A percentile compares a stretch with the other conserved stretches of the same genome.
phyloP scores from a whole-genome alignment of 2,113 vertebrate genomes.

The Lanius ludovicianus region DNA sequence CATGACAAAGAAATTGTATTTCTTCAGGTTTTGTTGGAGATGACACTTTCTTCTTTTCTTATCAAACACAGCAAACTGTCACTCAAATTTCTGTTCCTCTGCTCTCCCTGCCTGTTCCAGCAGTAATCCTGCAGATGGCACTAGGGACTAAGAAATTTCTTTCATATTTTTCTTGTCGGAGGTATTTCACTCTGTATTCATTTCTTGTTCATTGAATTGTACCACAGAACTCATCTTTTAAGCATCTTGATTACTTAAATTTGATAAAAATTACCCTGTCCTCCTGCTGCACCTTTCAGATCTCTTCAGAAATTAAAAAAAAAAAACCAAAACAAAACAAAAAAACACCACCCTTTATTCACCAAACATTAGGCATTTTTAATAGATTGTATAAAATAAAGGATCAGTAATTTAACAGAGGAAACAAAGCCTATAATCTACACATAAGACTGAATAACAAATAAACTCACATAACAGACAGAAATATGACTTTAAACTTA shows the following conservation, averaged over 20 bases:
- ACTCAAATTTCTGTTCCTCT: background rate
- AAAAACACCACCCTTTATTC: background rate
- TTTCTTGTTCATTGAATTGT: background rate
- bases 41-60: background rate
- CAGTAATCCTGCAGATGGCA: constrained; percentile 34
- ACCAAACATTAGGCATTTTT: background rate
- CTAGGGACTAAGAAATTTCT: background rate
- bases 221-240: background rate
- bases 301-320: background rate
- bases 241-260: background rate
- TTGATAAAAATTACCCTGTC: background rate
- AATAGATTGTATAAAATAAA: background rate
- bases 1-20: background rate
- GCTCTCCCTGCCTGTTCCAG: background rate
- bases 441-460: background rate
- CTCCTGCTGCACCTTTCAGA: background rate
- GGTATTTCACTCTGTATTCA: background rate
- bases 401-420: background rate
- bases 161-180: constrained; percentile 5
- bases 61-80: background rate
- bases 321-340: background rate
- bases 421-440: background rate
- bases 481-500: background rate
- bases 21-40: background rate
- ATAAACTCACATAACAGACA: background rate